Percentiles rank a stretch among this genome's conserved stretches.
Evolutionary conservation across 2,113 vertebrate species (phyloP).

Genomic region (Phaethon lepturus): DNA sequence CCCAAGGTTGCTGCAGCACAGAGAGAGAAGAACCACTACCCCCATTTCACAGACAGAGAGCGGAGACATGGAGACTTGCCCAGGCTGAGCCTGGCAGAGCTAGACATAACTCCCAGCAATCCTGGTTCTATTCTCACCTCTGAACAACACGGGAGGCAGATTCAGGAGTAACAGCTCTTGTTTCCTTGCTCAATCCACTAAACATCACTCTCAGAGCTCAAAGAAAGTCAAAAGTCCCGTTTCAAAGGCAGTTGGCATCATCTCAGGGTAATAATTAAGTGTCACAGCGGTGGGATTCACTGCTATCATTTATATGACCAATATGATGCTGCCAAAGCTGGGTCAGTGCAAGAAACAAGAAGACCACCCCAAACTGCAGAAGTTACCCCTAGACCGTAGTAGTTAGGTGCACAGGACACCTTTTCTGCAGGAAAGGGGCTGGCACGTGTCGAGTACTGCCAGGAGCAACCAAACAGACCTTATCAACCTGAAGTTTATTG

Average conservation of each 20-base stretch:
- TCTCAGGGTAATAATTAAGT: not conserved
- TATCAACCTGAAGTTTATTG: not conserved
- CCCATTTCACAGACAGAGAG: not conserved
- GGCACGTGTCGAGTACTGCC: not conserved
- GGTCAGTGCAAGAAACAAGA: not conserved
- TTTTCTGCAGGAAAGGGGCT: not conserved
- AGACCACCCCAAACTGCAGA: accelerated
- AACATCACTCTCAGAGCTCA: not conserved
- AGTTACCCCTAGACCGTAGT: accelerated
- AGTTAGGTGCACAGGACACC: not conserved
- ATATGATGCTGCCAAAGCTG: not conserved
- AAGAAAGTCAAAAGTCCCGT: not conserved
- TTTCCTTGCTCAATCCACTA: not conserved
- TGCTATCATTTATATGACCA: not conserved
- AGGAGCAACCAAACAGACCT: not conserved
- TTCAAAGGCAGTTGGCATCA: not conserved
- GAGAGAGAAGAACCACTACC: not conserved
- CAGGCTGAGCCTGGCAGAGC: not conserved
- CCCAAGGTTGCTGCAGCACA: not conserved
- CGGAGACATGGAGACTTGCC: accelerated
- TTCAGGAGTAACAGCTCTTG: not conserved
- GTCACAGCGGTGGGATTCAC: not conserved
- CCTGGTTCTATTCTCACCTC: not conserved
- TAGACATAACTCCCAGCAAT: not conserved
- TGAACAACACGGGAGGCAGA: not conserved